Percentiles rank a stretch among this genome's conserved stretches.
Evolutionary conservation across 1,140 invertebrate species (phyloP).

Genomic region (Caerostris extrusa): DNA sequence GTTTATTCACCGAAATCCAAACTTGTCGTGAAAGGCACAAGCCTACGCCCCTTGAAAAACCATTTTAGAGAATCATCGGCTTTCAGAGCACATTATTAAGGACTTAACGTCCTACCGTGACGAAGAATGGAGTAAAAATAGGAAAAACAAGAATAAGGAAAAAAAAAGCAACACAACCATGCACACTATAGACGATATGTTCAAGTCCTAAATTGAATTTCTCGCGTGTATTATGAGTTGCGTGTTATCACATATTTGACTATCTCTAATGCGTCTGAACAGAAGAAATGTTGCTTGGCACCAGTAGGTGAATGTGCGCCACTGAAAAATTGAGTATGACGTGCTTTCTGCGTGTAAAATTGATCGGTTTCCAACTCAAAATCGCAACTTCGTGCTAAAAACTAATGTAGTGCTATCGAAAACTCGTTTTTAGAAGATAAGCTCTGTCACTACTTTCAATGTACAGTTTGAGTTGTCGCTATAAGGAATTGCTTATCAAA

Average conservation of each 20-base stretch:
- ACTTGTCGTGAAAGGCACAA: conserved; percentile 60
- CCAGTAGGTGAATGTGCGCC: conserved; percentile 30
- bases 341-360: conserved; percentile 63
- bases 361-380: conserved; percentile 67
- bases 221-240: conserved; percentile 75
- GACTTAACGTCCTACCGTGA: conserved; percentile 73
- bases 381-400: conserved; percentile 66
- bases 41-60: conserved; percentile 39
- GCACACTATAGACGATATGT: conserved; percentile 33
- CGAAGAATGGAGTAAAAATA: conserved; percentile 73
- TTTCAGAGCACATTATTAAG: conserved; percentile 74
- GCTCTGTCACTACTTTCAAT: neutral
- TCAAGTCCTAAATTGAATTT: conserved; percentile 74
- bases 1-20: conserved; percentile 75
- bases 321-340: conserved; percentile 74
- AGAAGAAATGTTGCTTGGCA: conserved; percentile 59
- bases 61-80: conserved; percentile 70
- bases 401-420: conserved; percentile 72
- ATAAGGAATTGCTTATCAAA: conserved; percentile 35
- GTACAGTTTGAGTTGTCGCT: neutral
- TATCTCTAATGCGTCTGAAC: conserved; percentile 70
- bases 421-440: conserved; percentile 68
- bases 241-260: conserved; percentile 77
- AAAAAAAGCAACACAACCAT: conserved; percentile 34
- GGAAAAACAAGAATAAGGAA: conserved; percentile 17